phyloP scores from a whole-genome alignment of 2,888 invertebrate genomes.

The Catocala sponsa region DNA sequence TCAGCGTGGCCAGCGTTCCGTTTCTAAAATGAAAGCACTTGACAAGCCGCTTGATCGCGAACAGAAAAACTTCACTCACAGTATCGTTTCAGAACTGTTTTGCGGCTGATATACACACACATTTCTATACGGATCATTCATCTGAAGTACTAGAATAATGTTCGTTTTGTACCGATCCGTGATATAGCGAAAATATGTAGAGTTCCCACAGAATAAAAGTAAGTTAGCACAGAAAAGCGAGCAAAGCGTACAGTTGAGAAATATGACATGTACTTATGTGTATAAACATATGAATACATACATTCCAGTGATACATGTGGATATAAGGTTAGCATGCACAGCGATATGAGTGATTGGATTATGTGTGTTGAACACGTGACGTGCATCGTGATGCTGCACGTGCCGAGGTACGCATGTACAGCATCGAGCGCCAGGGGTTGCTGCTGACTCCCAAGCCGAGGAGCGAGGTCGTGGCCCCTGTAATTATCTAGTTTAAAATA shows the following conservation, averaged over 20 bases:
- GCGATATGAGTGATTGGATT: constrained; percentile 59
- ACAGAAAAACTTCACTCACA: constrained; percentile 36
- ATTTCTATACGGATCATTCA: background rate
- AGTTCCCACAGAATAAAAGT: constrained; percentile 13
- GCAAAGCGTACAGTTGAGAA: constrained; percentile 40
- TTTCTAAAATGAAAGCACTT: constrained; percentile 75
- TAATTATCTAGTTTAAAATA: constrained; percentile 83
- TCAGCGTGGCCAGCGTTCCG: constrained; percentile 57
- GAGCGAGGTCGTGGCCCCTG: constrained; percentile 65
- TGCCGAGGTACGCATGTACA: constrained; percentile 59
- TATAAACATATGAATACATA: constrained; percentile 34
- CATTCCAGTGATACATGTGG: constrained; percentile 36
- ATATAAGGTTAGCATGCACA: constrained; percentile 55
- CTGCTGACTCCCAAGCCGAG: constrained; percentile 50
- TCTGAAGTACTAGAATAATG: constrained; percentile 2
- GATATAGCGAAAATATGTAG: constrained; percentile 11
- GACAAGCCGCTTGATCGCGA: constrained; percentile 52
- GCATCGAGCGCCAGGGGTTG: constrained; percentile 59
- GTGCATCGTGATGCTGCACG: constrained; percentile 62
- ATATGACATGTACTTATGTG: constrained; percentile 28
- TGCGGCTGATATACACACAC: constrained; percentile 8
- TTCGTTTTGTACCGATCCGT: constrained; percentile 6
- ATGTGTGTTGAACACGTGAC: constrained; percentile 65
- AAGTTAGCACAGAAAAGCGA: constrained; percentile 46
- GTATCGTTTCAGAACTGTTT: background rate